phyloP scores from a whole-genome alignment of 2,888 invertebrate species.

The Xestia sexstrigata region DNA sequence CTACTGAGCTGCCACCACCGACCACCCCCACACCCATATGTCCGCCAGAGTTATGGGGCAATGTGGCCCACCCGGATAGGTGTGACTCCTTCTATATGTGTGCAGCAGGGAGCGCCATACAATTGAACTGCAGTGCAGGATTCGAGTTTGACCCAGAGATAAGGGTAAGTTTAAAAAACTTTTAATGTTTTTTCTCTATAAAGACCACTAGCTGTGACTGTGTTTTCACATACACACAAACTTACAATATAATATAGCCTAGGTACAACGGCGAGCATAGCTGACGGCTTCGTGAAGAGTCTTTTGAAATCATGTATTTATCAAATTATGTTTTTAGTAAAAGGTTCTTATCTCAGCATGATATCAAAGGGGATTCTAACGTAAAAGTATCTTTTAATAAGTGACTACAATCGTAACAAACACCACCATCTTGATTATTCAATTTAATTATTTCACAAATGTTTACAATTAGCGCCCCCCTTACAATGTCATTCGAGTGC shows the following conservation, averaged over 20 bases:
- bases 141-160: conserved; percentile 68
- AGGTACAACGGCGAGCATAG: no score
- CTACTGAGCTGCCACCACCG: conserved; percentile 22
- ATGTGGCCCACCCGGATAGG: conserved; percentile 44
- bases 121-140: conserved; percentile 67
- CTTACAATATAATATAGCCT: no score
- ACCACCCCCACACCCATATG: conserved; percentile 30
- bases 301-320: no score
- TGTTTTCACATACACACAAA: background rate
- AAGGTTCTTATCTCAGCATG: no score
- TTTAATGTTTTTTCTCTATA: background rate
- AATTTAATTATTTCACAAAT: background rate
- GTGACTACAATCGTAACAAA: no score
- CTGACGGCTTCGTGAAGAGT: no score
- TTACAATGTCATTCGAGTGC: background rate
- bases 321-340: no score
- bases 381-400: no score
- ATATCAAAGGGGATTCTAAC: no score
- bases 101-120: conserved; percentile 64
- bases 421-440: background rate
- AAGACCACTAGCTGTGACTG: background rate
- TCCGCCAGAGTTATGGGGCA: conserved; percentile 43
- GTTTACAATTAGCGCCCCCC: background rate
- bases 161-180: conserved; percentile 22
- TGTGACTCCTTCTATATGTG: conserved; percentile 68